Evolutionary conservation across 1,140 invertebrate genomes (phyloP).

Genomic region (Zeugodacus cucurbitae): DNA sequence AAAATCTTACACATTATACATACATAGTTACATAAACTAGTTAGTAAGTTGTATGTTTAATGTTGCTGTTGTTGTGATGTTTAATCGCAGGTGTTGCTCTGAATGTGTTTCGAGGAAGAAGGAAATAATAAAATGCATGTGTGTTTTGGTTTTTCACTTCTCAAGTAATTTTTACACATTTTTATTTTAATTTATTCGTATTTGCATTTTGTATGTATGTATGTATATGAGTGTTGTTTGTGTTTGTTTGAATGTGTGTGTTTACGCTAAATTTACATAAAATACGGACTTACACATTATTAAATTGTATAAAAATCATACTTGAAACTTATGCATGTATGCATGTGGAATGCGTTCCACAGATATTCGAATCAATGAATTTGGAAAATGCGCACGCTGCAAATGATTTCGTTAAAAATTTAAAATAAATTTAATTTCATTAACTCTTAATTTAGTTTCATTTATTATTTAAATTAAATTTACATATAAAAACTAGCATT

Average conservation of each 20-base stretch:
- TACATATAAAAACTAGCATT: slow-evolving; percentile 39
- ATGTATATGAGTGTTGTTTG: slow-evolving; percentile 21
- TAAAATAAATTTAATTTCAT: slow-evolving; percentile 14
- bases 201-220: slow-evolving; percentile 35
- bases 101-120: too few species aligned
- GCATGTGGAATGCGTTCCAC: background rate
- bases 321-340: background rate
- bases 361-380: slow-evolving; percentile 4
- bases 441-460: slow-evolving; percentile 1
- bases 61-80: too few species aligned
- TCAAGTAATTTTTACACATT: slow-evolving; percentile 15
- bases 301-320: background rate
- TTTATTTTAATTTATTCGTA: slow-evolving; percentile 31
- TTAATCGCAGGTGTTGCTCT: too few species aligned
- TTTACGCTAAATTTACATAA: slow-evolving; percentile 38
- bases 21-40: too few species aligned
- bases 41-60: too few species aligned
- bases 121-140: background rate
- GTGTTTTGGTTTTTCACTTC: slow-evolving; percentile 10
- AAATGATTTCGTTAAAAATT: background rate
- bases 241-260: slow-evolving; percentile 30
- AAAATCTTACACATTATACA: too few species aligned
- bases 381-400: background rate
- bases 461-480: slow-evolving; percentile 30
- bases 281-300: slow-evolving; percentile 25